A percentile compares a stretch with the other conserved stretches of the same genome.
phyloP scores from a whole-genome alignment of 2,113 vertebrate genomes.

The Sinosuthora webbiana region DNA sequence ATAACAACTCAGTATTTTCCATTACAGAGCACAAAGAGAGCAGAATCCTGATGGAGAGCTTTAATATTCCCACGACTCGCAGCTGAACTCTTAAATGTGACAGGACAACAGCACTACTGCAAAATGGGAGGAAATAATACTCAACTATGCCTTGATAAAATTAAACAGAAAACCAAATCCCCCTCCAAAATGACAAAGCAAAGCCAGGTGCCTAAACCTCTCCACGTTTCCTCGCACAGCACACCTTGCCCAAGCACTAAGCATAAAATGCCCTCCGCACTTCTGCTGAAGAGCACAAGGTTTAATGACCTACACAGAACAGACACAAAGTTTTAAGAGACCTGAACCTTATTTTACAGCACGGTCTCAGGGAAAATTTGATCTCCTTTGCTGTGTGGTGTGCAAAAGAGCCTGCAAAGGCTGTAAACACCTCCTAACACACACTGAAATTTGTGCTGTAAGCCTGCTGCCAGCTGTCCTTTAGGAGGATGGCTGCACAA shows the following conservation, averaged over 20 bases:
- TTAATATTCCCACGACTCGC: neutral
- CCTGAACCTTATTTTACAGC: neutral
- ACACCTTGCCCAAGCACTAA: neutral
- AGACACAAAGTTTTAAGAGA: neutral
- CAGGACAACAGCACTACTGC: neutral
- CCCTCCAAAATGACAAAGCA: neutral
- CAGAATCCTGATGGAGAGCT: neutral
- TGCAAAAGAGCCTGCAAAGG: neutral
- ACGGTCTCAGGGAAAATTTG: neutral
- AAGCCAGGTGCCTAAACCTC: neutral
- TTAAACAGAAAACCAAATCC: neutral
- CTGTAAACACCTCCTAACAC: neutral
- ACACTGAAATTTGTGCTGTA: neutral
- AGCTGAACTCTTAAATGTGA: neutral
- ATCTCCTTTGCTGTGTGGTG: neutral
- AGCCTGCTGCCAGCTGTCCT: slow-evolving; percentile 24
- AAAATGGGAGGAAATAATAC: neutral
- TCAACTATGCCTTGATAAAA: neutral
- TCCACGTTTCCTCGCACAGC: neutral
- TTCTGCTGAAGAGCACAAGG: neutral
- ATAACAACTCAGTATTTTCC: neutral
- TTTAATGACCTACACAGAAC: neutral
- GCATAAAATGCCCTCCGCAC: neutral
- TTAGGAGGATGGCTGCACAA: neutral
- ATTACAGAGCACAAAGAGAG: neutral